These are phyloP conservation scores for Chymomyza fuscimana DNA, from an alignment of 2,888 invertebrate species.

Conservation along the genomic window DNA sequence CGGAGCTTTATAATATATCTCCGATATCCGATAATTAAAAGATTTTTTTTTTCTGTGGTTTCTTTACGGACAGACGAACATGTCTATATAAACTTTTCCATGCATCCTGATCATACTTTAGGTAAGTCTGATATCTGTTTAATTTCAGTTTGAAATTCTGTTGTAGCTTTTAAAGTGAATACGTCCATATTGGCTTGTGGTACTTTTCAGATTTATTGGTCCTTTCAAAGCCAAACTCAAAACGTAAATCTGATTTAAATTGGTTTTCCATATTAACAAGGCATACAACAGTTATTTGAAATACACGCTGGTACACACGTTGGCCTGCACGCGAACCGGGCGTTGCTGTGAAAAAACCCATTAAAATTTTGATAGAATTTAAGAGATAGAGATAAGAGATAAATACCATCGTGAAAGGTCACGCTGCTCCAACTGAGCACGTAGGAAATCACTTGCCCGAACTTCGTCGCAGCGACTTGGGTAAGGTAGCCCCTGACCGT, in stretches of 20 bases:
- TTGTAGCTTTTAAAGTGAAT: too few species aligned
- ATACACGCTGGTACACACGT: slow-evolving; percentile 26
- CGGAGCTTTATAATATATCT: too few species aligned
- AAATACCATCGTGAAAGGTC: slow-evolving; percentile 52
- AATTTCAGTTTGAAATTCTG: too few species aligned
- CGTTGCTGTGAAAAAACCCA: slow-evolving; percentile 2
- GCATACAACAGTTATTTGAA: slow-evolving; percentile 11
- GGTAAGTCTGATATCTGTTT: too few species aligned
- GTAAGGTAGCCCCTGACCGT: slow-evolving; percentile 7
- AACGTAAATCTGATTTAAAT: neutral
- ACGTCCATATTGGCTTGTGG: neutral
- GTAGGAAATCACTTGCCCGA: slow-evolving; percentile 63
- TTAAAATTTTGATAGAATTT: too few species aligned
- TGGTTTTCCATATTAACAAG: neutral
- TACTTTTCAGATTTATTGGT: neutral
- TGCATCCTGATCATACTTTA: too few species aligned
- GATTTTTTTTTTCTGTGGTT: too few species aligned
- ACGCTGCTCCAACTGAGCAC: slow-evolving; percentile 64
- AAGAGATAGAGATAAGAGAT: neutral
- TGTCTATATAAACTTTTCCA: too few species aligned
- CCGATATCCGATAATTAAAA: too few species aligned
- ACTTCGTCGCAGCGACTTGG: slow-evolving; percentile 55
- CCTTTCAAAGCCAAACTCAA: neutral
- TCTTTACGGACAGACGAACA: too few species aligned
- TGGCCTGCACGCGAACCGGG: neutral